phyloP scores from a whole-genome alignment of 2,888 invertebrate genomes.

The Drosophila sordidula region DNA sequence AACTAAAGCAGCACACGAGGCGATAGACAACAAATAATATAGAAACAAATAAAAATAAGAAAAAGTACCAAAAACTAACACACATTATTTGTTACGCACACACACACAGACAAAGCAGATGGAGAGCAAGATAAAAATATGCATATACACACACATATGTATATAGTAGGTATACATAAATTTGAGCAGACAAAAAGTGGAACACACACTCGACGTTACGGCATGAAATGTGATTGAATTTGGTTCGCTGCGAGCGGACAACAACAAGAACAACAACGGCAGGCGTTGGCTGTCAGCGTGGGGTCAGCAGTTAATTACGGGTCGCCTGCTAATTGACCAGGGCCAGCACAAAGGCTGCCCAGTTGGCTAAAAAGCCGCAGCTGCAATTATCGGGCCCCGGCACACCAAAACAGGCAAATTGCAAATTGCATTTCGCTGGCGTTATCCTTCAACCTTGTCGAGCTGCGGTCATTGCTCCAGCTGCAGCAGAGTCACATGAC shows the following conservation, averaged over 20 bases:
- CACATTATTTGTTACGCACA: slow-evolving; percentile 34
- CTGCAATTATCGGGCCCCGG: background rate
- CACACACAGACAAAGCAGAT: slow-evolving; percentile 7
- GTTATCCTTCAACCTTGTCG: slow-evolving; percentile 79
- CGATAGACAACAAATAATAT: slow-evolving; percentile 27
- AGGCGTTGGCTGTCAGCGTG: slow-evolving; percentile 9
- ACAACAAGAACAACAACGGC: background rate
- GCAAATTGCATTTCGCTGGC: slow-evolving; percentile 48
- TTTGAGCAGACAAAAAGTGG: slow-evolving; percentile 29
- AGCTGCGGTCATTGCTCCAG: slow-evolving; percentile 81
- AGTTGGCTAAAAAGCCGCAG: background rate
- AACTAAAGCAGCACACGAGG: slow-evolving; percentile 41
- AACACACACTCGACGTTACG: slow-evolving; percentile 18
- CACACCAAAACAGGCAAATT: slow-evolving; percentile 4
- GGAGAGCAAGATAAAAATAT: slow-evolving; percentile 61
- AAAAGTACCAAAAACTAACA: slow-evolving; percentile 26
- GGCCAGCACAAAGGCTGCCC: slow-evolving; percentile 6
- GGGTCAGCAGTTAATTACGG: slow-evolving; percentile 46
- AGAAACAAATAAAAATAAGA: slow-evolving; percentile 22
- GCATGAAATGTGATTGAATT: slow-evolving; percentile 42
- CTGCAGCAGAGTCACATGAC: slow-evolving; percentile 53
- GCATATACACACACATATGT: slow-evolving; percentile 17
- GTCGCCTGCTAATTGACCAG: slow-evolving; percentile 18
- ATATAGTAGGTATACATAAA: slow-evolving; percentile 12
- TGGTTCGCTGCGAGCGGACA: slow-evolving; percentile 3